Evolutionary conservation across 2,888 invertebrate species (phyloP), one percentile per base, ranked within the genome.

Genomic region (Drosophila merina): DNA sequence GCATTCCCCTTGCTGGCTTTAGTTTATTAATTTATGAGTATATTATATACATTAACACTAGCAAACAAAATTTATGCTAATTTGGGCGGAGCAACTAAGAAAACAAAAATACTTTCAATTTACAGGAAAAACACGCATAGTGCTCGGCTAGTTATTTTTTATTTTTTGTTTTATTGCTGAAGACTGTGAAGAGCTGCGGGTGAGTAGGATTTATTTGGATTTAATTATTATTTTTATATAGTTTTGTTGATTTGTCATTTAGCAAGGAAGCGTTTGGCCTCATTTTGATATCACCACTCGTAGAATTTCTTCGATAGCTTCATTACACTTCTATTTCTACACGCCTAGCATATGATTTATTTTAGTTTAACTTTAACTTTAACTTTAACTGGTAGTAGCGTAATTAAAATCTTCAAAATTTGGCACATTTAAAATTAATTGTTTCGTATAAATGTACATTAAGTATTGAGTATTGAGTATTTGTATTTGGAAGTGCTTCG

Each of bases 391-490:
- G 40, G 45, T 49, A 70, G 60, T 47, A 55, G 45, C 25, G 63
- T 57, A 71, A 58, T 60, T 73, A 73, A 54, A 72, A 70, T 63
- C 51, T 52, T 62, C 73, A 58, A 52, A 82, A 79, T 85, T 85
- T 85, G 84, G 84, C 84, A 85, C 84, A 88, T 85, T 88, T 88
- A 88, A 88, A 88, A 86, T 77, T 85, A 84, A 84, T 87, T 74
- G 70, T 76, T 72, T 44, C 85, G 36, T 63, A 42, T 77, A 72
- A 56, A 64, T 69, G 63, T 72, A 74, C 66, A 57, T 59, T 66
- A 70, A 60, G 69, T 42, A 42, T 85, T 86, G 86, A 86, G 89
- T 88, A 86, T 82, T 54, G 86, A 86, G 89, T 88, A 86, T 82
- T 54, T 81, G 70, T 72, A 75, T 88, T 74, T 88, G 88, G 72